Conservation (phyloP, 1,140 invertebrate species). For the Batillaria attramentaria region DNA sequence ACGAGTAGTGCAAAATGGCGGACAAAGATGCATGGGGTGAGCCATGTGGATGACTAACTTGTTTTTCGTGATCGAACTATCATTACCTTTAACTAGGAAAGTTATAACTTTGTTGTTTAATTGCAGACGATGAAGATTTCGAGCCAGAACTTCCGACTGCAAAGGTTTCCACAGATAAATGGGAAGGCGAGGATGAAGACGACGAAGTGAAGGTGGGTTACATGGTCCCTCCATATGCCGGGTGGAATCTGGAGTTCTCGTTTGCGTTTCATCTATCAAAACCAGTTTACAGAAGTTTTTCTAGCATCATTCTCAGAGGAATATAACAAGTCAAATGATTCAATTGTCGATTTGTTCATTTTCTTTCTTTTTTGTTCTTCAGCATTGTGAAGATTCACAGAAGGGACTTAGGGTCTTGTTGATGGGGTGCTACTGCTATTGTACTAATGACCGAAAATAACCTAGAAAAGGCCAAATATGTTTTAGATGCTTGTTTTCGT, state of each 20-base stretch:
- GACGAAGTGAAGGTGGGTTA: conserved; percentile 82
- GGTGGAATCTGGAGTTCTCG: background rate
- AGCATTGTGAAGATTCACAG: too few relatives aligned
- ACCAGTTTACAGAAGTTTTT: too few relatives aligned
- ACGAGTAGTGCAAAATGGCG: conserved; percentile 32
- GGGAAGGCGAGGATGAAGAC: conserved; percentile 91
- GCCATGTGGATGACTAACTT: conserved; percentile 29
- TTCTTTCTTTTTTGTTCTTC: conserved; percentile 10
- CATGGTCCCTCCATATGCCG: background rate
- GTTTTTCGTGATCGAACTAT: background rate
- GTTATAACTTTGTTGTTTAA: background rate
- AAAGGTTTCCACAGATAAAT: conserved; percentile 74
- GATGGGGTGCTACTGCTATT: too few relatives aligned
- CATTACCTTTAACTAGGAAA: background rate
- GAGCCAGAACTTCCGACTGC: conserved; percentile 36
- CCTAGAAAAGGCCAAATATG: too few relatives aligned
- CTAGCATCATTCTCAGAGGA: too few relatives aligned
- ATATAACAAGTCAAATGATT: too few relatives aligned
- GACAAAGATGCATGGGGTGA: conserved; percentile 36
- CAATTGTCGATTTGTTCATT: background rate
- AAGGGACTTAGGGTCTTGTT: too few relatives aligned
- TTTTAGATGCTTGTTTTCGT: too few relatives aligned
- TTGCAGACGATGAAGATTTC: conserved; percentile 53
- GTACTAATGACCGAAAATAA: too few relatives aligned
- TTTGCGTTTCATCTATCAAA: too few relatives aligned